phyloP scores from a whole-genome alignment of 2,888 invertebrate genomes.

The Antheraea assamensis region DNA sequence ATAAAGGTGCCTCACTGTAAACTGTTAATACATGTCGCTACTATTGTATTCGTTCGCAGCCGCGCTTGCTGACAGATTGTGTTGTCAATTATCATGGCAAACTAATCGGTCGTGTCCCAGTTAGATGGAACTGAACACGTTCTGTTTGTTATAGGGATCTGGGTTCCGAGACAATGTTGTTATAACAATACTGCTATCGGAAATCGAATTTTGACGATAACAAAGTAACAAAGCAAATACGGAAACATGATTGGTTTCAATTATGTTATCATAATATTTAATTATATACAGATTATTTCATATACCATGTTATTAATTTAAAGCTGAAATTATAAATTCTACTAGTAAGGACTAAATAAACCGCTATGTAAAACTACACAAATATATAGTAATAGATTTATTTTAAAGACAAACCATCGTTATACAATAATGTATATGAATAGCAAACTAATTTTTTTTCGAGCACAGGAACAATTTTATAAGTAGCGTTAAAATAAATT shows the following conservation, averaged over 20 bases:
- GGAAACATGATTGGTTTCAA: constrained; percentile 3
- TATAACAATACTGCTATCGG: constrained; percentile 19
- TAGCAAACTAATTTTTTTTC: too few relatives aligned
- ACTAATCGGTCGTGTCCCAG: constrained; percentile 38
- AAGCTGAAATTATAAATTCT: neutral
- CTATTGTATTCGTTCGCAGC: constrained; percentile 31
- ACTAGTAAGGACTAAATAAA: neutral
- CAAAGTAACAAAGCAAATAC: neutral
- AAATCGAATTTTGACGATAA: constrained; percentile 12
- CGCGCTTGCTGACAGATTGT: constrained; percentile 25
- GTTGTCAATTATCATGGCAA: constrained; percentile 44
- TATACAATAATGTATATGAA: too few relatives aligned
- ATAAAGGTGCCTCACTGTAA: neutral
- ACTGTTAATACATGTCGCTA: neutral
- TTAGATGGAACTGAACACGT: constrained; percentile 18
- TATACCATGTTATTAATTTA: neutral
- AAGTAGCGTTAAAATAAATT: too few relatives aligned
- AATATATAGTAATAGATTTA: too few relatives aligned
- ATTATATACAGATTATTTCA: neutral
- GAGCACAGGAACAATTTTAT: too few relatives aligned
- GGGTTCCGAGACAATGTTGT: constrained; percentile 15
- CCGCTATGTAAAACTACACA: too few relatives aligned
- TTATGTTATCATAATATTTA: neutral
- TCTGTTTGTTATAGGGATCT: constrained; percentile 17
- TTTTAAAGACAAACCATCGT: too few relatives aligned